Conservation (phyloP, 2,797 vertebrate genomes). For the Platalea minor region DNA sequence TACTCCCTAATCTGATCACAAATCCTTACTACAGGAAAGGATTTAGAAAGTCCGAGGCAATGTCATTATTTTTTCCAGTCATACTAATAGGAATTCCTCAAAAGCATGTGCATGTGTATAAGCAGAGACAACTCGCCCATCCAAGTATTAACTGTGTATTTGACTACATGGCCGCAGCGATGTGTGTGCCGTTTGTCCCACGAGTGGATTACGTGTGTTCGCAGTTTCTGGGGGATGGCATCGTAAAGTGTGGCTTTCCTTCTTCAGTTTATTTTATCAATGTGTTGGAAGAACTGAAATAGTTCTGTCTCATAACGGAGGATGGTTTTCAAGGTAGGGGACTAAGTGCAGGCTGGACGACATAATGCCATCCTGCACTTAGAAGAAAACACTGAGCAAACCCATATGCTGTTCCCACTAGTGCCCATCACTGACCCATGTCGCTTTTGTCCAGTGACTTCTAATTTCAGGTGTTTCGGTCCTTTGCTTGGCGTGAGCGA, state of each 20-base stretch:
- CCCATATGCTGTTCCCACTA: background rate
- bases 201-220: fast-evolving
- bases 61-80: background rate
- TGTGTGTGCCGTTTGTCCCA: fast-evolving
- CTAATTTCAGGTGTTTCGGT: background rate
- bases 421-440: background rate
- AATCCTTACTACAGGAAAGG: slow-evolving; percentile 25
- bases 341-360: background rate
- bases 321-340: background rate
- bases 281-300: background rate
- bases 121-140: background rate
- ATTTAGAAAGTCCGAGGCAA: slow-evolving; percentile 10
- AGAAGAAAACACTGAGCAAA: background rate
- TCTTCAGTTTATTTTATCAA: background rate
- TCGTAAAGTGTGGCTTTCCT: background rate
- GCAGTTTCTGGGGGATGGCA: background rate
- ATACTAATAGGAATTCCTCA: slow-evolving; percentile 18
- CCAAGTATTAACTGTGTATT: background rate
- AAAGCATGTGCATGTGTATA: background rate
- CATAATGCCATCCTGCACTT: background rate
- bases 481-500: background rate
- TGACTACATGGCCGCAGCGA: background rate
- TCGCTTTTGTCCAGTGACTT: background rate
- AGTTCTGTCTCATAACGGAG: background rate
- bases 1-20: slow-evolving; percentile 47